Evolutionary conservation across 2,888 invertebrate genomes (phyloP).

Genomic region (Ashinkailepas kermadecensis): DNA sequence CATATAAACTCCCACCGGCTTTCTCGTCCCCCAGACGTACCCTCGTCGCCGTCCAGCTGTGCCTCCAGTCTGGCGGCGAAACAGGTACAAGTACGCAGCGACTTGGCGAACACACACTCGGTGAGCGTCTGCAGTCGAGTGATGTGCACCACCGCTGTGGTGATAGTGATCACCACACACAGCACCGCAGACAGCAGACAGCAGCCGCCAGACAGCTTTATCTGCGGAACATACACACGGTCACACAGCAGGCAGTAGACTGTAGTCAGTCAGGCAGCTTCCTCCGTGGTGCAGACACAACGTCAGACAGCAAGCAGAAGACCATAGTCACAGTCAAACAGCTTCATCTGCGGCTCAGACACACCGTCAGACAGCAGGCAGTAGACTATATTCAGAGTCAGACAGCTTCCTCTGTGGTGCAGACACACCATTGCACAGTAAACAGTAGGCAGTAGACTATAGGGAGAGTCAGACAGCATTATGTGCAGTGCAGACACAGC

Average conservation of each 20-base stretch:
- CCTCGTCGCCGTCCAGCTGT: background rate
- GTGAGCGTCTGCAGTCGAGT: slow-evolving; percentile 70
- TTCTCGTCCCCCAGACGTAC: background rate
- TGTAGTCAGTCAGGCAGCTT: slow-evolving; percentile 67
- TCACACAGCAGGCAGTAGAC: slow-evolving; percentile 74
- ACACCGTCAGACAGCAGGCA: no score
- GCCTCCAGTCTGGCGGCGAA: slow-evolving; percentile 51
- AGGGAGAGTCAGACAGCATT: background rate
- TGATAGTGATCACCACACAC: slow-evolving; percentile 79
- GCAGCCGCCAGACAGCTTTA: slow-evolving; percentile 80
- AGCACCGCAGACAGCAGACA: slow-evolving; percentile 78
- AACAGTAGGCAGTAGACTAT: background rate
- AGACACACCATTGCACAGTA: background rate
- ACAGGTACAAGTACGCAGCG: slow-evolving; percentile 67
- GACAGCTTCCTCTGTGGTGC: slow-evolving; percentile 74
- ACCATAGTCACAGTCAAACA: background rate
- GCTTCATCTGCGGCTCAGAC: slow-evolving; percentile 13
- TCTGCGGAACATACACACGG: slow-evolving; percentile 69
- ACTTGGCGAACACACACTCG: slow-evolving; percentile 64
- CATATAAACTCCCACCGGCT: no score
- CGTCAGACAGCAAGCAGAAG: background rate
- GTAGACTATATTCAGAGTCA: no score
- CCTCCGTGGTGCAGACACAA: slow-evolving; percentile 54
- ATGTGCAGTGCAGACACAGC: background rate
- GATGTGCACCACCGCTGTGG: slow-evolving; percentile 87